These are phyloP conservation scores for Apodemia hepburni DNA, from an alignment of 2,888 invertebrate genomes.

Conservation along the genomic window DNA sequence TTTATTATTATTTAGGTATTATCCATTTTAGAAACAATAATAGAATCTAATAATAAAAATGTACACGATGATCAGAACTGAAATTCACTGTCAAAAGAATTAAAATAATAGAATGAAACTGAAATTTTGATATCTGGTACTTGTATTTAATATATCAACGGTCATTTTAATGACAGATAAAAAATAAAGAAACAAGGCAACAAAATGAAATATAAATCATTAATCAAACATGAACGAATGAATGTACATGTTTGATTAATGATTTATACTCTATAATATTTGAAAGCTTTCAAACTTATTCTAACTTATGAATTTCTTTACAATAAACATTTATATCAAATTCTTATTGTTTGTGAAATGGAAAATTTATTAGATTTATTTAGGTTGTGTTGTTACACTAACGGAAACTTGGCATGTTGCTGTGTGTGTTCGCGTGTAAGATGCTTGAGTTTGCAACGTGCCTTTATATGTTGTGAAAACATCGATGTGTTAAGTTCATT, in stretches of 20 bases:
- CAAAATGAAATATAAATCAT: background rate
- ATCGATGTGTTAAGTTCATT: conserved; percentile 36
- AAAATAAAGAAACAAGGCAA: too few species aligned
- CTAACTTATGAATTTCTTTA: background rate
- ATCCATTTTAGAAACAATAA: background rate
- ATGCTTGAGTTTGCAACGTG: conserved; percentile 40
- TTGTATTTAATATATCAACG: too few species aligned
- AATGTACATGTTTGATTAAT: too few species aligned
- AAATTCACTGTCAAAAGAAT: too few species aligned
- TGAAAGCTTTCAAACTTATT: too few species aligned
- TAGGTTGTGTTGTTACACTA: background rate
- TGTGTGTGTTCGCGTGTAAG: conserved; percentile 38
- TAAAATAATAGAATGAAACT: too few species aligned
- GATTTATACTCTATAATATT: too few species aligned
- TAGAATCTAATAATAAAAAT: background rate
- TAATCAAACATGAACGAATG: background rate
- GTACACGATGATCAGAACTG: too few species aligned
- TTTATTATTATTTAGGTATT: background rate
- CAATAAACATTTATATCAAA: background rate
- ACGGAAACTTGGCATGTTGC: conserved; percentile 38
- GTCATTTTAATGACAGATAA: too few species aligned
- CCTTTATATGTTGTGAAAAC: conserved; percentile 42
- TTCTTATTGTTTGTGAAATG: background rate
- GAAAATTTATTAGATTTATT: conserved; percentile 16
- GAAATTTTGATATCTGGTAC: too few species aligned